phyloP scores from a whole-genome alignment of 2,888 invertebrate genomes.

The Habroteleia sp. region DNA sequence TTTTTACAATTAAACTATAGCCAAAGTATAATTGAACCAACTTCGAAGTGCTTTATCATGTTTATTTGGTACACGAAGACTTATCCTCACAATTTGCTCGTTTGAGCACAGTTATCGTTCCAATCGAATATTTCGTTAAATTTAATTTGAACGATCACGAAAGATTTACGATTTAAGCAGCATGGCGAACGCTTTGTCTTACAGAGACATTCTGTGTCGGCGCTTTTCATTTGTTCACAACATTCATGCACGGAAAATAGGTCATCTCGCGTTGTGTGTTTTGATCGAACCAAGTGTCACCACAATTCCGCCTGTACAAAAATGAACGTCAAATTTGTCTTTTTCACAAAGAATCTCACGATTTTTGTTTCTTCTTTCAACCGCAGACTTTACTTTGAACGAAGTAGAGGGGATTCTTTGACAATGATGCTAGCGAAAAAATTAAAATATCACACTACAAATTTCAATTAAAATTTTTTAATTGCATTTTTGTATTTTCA shows the following conservation, averaged over 20 bases:
- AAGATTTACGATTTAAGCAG: slow-evolving; percentile 36
- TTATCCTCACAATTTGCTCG: background rate
- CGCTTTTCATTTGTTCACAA: slow-evolving; percentile 47
- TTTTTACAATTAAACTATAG: too few species aligned
- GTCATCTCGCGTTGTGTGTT: slow-evolving; percentile 39
- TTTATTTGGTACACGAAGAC: slow-evolving; percentile 9
- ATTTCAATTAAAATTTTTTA: too few species aligned
- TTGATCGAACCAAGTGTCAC: slow-evolving; percentile 48
- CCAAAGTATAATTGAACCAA: background rate
- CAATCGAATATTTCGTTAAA: slow-evolving; percentile 46
- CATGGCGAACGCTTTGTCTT: slow-evolving; percentile 30
- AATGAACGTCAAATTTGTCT: slow-evolving; percentile 51
- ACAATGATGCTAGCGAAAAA: too few species aligned
- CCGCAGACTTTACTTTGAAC: slow-evolving; percentile 5
- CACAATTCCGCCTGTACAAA: slow-evolving; percentile 26
- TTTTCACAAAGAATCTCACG: slow-evolving; percentile 33
- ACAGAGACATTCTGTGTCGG: slow-evolving; percentile 15
- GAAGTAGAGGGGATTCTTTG: background rate
- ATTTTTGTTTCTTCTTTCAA: slow-evolving; percentile 11
- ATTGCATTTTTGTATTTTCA: too few species aligned
- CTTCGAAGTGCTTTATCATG: background rate
- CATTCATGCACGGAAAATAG: slow-evolving; percentile 42
- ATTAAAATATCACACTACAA: too few species aligned
- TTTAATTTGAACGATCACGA: slow-evolving; percentile 19
- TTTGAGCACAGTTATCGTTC: slow-evolving; percentile 1